These are phyloP conservation scores for Caenorhabditis doughertyi DNA, from an alignment of 2,888 invertebrate species.

Conservation along the genomic window DNA sequence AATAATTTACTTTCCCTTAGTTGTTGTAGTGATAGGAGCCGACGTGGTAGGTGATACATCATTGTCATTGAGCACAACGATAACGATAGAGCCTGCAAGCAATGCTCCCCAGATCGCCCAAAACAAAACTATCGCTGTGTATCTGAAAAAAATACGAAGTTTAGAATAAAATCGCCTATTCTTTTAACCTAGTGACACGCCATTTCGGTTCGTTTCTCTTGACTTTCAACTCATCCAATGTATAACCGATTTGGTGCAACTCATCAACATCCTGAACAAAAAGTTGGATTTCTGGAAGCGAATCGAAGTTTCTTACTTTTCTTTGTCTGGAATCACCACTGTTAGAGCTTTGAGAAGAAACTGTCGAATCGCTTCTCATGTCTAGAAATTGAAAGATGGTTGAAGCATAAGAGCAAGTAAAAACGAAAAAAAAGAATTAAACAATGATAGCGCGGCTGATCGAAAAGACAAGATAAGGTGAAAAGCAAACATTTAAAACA, in stretches of 20 bases:
- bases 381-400: conserved; percentile 3
- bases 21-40: conserved; percentile 37
- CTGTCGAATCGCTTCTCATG: conserved; percentile 28
- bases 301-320: conserved; percentile 24
- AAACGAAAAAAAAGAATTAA: conserved; percentile 30
- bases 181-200: conserved; percentile 42
- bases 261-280: conserved; percentile 24
- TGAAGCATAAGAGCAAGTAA: not conserved
- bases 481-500: conserved; percentile 49
- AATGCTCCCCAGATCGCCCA: conserved; percentile 69
- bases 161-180: not conserved
- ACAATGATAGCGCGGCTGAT: conserved; percentile 16
- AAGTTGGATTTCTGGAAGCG: not conserved
- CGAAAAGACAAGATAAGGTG: conserved; percentile 45
- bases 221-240: conserved; percentile 43
- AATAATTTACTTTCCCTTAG: conserved; percentile 36
- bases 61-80: conserved; percentile 67
- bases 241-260: conserved; percentile 52
- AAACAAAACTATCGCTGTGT: conserved; percentile 52
- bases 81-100: conserved; percentile 66
- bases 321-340: conserved; percentile 28
- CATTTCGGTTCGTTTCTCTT: conserved; percentile 57
- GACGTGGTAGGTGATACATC: conserved; percentile 57
- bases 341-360: conserved; percentile 14
- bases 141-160: conserved; percentile 55